A percentile compares a stretch with the other conserved stretches of the same genome.
phyloP scores from a whole-genome alignment of 2,797 vertebrate genomes.

The Natrix natrix region DNA sequence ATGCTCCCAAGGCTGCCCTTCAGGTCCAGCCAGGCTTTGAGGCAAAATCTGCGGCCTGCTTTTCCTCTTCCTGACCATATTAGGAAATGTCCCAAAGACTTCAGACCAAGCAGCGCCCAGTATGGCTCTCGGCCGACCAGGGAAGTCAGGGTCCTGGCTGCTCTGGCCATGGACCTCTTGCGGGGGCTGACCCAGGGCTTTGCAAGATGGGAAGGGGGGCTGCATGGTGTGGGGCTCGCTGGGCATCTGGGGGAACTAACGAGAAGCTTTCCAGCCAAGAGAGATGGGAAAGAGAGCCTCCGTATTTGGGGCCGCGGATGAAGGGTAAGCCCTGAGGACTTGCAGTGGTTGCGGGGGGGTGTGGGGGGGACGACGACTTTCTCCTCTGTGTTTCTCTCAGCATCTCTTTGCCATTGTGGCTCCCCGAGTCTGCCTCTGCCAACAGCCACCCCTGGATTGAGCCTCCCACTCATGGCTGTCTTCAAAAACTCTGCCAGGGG shows the following conservation, averaged over 20 bases:
- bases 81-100: constrained; percentile 62
- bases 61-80: constrained; percentile 73
- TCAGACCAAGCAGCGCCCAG: constrained; percentile 50
- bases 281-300: neutral
- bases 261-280: neutral
- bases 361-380: neutral
- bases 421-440: neutral
- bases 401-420: neutral
- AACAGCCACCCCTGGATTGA: neutral
- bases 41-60: constrained; percentile 39
- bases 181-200: no score
- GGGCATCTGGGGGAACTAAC: neutral
- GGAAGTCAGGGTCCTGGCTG: neutral
- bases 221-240: neutral
- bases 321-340: neutral
- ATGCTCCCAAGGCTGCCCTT: constrained; percentile 12
- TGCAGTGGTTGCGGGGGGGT: neutral
- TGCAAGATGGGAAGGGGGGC: neutral
- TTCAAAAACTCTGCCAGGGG: neutral
- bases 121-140: constrained; percentile 56
- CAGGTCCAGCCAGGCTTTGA: constrained; percentile 34
- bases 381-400: neutral
- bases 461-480: neutral
- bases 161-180: neutral
- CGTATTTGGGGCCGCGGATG: neutral